Evolutionary conservation across 1,140 invertebrate genomes (phyloP), one percentile per base, ranked within the genome.

Genomic region (Amphibalanus amphitrite): DNA sequence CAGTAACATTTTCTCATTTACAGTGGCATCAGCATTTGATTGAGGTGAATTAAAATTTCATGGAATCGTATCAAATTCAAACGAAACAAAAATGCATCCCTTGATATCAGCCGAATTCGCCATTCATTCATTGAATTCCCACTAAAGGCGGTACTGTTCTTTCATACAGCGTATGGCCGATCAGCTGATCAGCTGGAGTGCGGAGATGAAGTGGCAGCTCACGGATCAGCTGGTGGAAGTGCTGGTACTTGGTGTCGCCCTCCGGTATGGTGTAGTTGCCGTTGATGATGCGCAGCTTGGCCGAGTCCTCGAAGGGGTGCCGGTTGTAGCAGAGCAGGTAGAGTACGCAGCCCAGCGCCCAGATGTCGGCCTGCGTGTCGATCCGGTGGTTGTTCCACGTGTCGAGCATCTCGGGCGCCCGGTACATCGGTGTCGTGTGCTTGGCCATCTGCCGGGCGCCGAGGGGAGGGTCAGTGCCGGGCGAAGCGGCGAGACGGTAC

Each of bases 261-360:
- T 87, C 85, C 73, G 95, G 89, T 69, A 96, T 85, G 69, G 83
- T 86, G 81, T 92, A 98, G 78, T 98, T 99, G 73, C 89, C 95
- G 84, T 99, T 99, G 13, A 98, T 84, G 75, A 99, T 98, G 30
- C 90, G 86, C 73, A 99, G 80, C 81, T 99, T 99, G 47, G 95
- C 95, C 10, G 86, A 87, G 82, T 99, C 97, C 79, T 97, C 93
- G 82, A 97, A 99, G 17, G 97, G 97, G 85, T 99, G 97, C 74
- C 88, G 87, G 79, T 90, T 88, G 79, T 90, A 98, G 79, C 95
- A 95, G 20, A 99, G 81, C 33, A 89, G 86, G 81, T 93, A 99
- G 0, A 98, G 81, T 70, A 99, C 86, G 82, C 97, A 99, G 10
- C 97, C 97, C 28, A 99, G 82, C 3, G 96, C 95, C 97, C 97